Conservation (phyloP, 2,113 vertebrate species). For the Alligator mississippiensis region DNA sequence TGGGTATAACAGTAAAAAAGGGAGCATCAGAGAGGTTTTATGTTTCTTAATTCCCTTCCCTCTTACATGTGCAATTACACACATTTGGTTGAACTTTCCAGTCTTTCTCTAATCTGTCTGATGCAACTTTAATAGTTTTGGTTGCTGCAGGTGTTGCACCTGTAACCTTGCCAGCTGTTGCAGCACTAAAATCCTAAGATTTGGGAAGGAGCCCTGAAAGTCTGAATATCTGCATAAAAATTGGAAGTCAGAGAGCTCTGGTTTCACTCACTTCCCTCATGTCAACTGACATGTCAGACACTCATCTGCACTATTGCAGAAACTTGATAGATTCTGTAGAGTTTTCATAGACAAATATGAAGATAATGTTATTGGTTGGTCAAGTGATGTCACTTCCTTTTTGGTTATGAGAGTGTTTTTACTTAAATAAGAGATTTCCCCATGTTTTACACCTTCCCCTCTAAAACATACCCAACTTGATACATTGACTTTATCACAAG, state of each 20-base stretch:
- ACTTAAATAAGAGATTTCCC: neutral
- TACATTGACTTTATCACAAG: neutral
- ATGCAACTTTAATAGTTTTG: neutral
- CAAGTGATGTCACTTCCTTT: neutral
- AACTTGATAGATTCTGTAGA: neutral
- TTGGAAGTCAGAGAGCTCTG: too few relatives aligned
- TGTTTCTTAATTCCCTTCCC: neutral
- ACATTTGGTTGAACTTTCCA: neutral
- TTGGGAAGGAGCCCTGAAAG: neutral
- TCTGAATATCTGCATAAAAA: neutral
- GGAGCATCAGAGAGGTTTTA: neutral
- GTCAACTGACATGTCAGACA: neutral
- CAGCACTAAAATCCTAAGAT: neutral
- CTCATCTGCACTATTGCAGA: neutral
- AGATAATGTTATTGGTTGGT: neutral
- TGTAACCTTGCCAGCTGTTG: neutral
- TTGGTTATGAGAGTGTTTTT: neutral
- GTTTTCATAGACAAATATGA: neutral
- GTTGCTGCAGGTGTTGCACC: neutral
- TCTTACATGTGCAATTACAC: neutral
- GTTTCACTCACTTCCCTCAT: neutral
- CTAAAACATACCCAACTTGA: neutral
- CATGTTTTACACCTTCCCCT: too few relatives aligned
- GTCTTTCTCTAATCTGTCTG: neutral
- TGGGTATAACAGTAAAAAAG: neutral